Evolutionary conservation across 2,797 vertebrate genomes (phyloP).

Genomic region (Helicolenus hilgendorfi): DNA sequence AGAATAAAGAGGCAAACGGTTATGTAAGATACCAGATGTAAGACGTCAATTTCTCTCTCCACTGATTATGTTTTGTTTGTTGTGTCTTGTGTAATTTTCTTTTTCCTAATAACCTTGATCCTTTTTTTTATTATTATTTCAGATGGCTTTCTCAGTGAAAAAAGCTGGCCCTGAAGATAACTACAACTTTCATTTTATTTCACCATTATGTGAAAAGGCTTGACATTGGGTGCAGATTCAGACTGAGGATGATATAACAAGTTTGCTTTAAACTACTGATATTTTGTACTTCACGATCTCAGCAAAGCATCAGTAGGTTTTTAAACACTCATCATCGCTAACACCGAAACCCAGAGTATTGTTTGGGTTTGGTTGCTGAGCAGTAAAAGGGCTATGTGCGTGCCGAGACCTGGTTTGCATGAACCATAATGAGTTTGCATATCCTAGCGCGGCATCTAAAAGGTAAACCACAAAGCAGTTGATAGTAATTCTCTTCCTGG

Average conservation of each 20-base stretch:
- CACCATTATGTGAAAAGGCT: neutral
- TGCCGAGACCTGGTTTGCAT: slow-evolving; percentile 73
- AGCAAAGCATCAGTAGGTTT: neutral
- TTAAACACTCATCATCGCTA: neutral
- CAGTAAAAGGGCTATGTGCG: slow-evolving; percentile 24
- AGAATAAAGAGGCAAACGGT: neutral
- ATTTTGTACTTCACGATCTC: neutral
- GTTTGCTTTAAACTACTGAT: neutral
- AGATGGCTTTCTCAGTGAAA: neutral
- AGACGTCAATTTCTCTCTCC: neutral
- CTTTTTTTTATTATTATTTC: neutral
- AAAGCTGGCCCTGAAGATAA: neutral
- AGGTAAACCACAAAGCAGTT: slow-evolving; percentile 46
- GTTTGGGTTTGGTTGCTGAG: slow-evolving; percentile 62
- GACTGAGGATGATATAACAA: neutral
- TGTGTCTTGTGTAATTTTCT: slow-evolving; percentile 9
- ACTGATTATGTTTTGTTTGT: slow-evolving; percentile 13
- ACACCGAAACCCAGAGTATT: slow-evolving; percentile 23
- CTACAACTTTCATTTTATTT: neutral
- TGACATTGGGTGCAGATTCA: neutral
- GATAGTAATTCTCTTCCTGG: slow-evolving; percentile 33
- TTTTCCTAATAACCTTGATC: neutral
- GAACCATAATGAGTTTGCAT: slow-evolving; percentile 73
- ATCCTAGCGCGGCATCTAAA: slow-evolving; percentile 56
- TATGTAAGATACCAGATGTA: slow-evolving; percentile 27